Conservation (phyloP, 1,140 invertebrate genomes). For the Ceratina japonica region DNA sequence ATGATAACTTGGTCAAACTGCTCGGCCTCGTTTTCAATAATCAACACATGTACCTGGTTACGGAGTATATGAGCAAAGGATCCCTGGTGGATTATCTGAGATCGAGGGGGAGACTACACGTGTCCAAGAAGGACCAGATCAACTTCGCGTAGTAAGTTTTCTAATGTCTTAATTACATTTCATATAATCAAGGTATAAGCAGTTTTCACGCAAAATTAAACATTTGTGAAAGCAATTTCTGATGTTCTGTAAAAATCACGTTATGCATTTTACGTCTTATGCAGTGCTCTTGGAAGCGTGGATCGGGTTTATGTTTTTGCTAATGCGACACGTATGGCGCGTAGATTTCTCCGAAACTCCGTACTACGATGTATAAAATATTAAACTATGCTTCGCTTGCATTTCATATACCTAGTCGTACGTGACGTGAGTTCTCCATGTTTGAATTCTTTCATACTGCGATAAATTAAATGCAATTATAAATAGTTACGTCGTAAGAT, state of each 20-base stretch:
- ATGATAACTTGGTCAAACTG: slow-evolving; percentile 97
- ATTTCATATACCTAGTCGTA: not conserved
- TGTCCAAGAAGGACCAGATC: slow-evolving; percentile 98
- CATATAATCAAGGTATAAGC: no score
- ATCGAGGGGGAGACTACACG: slow-evolving; percentile 95
- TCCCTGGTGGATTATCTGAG: slow-evolving; percentile 98
- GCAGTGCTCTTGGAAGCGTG: not conserved
- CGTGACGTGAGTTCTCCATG: not conserved
- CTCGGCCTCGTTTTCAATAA: slow-evolving; percentile 95
- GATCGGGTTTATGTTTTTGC: not conserved
- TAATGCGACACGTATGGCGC: not conserved
- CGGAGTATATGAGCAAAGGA: slow-evolving; percentile 99
- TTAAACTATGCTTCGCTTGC: not conserved
- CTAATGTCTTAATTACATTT: no score
- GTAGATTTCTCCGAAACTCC: slow-evolving; percentile 8
- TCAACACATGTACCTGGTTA: slow-evolving; percentile 95
- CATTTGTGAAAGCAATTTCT: no score
- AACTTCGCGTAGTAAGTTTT: slow-evolving; percentile 94
- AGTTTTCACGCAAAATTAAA: no score
- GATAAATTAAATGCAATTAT: not conserved
- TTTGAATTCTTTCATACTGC: not conserved
- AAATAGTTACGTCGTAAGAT: not conserved
- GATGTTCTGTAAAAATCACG: no score
- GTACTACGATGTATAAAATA: not conserved
- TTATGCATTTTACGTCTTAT: no score